These are phyloP conservation scores for Philypnodon macrostomus DNA, from an alignment of 2,797 vertebrate species.

Conservation along the genomic window DNA sequence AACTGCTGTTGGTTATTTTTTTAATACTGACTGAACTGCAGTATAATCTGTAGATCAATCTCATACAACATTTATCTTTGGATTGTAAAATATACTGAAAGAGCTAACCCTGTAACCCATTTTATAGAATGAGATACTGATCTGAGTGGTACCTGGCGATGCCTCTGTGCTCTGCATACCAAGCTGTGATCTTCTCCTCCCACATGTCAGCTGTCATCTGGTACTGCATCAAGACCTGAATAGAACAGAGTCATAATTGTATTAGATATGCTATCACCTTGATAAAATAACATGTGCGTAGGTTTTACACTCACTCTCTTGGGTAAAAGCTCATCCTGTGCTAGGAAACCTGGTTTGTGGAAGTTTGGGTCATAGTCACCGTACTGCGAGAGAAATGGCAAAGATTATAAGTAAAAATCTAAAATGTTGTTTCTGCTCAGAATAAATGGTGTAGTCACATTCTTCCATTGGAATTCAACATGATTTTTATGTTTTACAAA, in stretches of 20 bases:
- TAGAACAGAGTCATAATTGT: conserved; percentile 7
- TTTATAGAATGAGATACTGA: neutral
- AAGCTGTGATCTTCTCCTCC: conserved; percentile 94
- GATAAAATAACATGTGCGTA: neutral
- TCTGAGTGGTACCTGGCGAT: conserved; percentile 83
- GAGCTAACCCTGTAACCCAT: too few relatives aligned
- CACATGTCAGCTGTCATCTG: conserved; percentile 97
- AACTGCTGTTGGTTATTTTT: too few relatives aligned
- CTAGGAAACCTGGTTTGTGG: conserved; percentile 88
- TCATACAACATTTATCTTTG: too few relatives aligned
- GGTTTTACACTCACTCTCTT: conserved; percentile 81
- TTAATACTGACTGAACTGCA: too few relatives aligned
- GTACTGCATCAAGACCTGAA: conserved; percentile 81
- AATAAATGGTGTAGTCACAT: too few relatives aligned
- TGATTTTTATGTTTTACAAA: too few relatives aligned
- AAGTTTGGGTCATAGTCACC: conserved; percentile 91
- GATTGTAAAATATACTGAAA: too few relatives aligned
- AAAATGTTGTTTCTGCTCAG: too few relatives aligned
- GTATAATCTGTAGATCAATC: too few relatives aligned
- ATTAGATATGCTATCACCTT: neutral
- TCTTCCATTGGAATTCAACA: too few relatives aligned
- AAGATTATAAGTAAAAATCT: neutral
- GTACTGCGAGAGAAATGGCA: conserved; percentile 68
- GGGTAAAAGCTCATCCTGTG: conserved; percentile 88
- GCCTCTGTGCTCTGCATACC: conserved; percentile 92